phyloP scores from a whole-genome alignment of 2,113 vertebrate species.

The Chitala chitala region DNA sequence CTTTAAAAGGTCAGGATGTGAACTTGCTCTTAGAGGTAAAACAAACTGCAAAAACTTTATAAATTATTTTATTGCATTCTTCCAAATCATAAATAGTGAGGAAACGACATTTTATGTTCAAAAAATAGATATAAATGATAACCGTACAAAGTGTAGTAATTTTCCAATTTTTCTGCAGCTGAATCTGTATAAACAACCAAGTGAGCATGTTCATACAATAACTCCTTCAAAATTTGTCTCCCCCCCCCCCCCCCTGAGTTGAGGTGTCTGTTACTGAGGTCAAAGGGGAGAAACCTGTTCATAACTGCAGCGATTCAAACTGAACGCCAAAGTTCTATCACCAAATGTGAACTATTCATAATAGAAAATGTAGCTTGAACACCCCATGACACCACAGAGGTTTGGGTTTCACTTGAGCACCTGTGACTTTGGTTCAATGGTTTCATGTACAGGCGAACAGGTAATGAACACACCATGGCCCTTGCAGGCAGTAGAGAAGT shows the following conservation, averaged over 20 bases:
- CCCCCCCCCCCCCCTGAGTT: background rate
- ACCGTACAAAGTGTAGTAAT: constrained; percentile 31
- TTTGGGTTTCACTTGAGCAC: background rate
- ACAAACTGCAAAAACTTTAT: background rate
- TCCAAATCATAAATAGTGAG: constrained; percentile 35
- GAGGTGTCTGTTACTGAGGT: too few species aligned
- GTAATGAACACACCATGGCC: background rate
- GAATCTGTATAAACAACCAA: constrained; percentile 41
- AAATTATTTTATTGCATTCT: constrained; percentile 44
- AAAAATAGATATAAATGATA: constrained; percentile 24
- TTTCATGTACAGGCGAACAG: background rate
- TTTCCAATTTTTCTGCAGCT: background rate
- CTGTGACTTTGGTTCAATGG: background rate
- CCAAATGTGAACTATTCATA: too few species aligned
- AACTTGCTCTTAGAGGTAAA: background rate
- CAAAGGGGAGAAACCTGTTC: too few species aligned
- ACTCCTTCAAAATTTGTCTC: background rate
- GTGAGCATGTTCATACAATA: constrained; percentile 44
- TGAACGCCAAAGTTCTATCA: too few species aligned
- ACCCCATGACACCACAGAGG: background rate
- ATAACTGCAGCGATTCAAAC: too few species aligned
- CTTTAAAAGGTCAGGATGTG: background rate
- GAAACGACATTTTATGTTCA: constrained; percentile 37
- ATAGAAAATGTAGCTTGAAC: too few species aligned
- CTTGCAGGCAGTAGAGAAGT: background rate